Conservation (phyloP, 2,113 vertebrate species). For the Steatornis caripensis region DNA sequence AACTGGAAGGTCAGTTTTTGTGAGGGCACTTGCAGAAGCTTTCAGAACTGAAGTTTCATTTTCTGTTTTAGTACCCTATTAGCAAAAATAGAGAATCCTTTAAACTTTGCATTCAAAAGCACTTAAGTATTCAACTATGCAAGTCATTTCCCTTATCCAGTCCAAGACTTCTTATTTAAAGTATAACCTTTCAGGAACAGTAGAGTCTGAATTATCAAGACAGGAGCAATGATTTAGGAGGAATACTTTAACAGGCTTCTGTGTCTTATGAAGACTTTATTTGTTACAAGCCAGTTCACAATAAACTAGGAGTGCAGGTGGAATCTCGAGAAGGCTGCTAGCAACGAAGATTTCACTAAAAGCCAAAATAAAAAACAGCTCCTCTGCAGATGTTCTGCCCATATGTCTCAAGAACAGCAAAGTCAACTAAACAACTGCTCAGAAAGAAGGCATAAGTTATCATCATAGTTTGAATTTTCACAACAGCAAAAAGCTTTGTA, state of each 20-base stretch:
- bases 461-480: not conserved
- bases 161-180: not conserved
- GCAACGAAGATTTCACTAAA: not conserved
- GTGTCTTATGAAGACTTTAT: not conserved
- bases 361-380: not conserved
- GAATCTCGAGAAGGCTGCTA: not conserved
- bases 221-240: not conserved
- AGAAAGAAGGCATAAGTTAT: not conserved
- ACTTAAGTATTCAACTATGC: not conserved
- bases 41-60: not conserved
- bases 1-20: conserved; percentile 31
- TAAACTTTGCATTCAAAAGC: not conserved
- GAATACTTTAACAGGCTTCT: not conserved
- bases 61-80: conserved; percentile 56
- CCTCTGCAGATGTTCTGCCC: not conserved
- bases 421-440: not conserved
- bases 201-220: not conserved
- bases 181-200: not conserved
- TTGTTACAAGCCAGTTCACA: not conserved
- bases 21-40: not conserved
- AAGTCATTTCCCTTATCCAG: not conserved
- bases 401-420: not conserved
- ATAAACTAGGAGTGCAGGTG: not conserved
- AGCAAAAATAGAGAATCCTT: conserved; percentile 4
- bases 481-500: not conserved